Evolutionary conservation across 2,113 vertebrate genomes (phyloP).

Genomic region (Sylvilagus bachmani): DNA sequence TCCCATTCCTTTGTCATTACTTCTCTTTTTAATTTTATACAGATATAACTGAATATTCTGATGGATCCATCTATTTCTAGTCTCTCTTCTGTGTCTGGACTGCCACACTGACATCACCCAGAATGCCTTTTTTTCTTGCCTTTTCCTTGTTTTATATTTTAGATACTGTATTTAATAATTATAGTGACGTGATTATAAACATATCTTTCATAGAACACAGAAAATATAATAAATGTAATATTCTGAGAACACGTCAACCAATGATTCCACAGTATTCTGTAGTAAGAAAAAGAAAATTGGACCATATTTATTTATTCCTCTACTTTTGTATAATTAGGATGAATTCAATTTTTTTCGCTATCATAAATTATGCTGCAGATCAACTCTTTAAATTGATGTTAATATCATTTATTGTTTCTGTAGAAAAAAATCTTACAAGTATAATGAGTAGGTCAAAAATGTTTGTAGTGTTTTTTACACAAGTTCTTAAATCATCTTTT

Average conservation of each 20-base stretch:
- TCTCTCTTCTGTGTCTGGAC: neutral
- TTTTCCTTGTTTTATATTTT: neutral
- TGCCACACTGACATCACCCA: neutral
- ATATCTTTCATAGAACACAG: neutral
- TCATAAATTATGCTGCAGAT: neutral
- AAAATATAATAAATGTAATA: neutral
- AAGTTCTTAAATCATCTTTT: neutral
- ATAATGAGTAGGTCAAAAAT: neutral
- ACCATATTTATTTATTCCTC: neutral
- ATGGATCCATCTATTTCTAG: neutral
- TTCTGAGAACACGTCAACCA: neutral
- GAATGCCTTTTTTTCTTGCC: neutral
- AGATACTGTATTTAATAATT: neutral
- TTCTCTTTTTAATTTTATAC: neutral
- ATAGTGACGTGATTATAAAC: neutral
- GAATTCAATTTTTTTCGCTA: neutral
- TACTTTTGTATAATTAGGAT: neutral
- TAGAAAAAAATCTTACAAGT: neutral
- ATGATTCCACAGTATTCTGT: neutral
- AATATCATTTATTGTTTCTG: neutral
- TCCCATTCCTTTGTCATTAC: neutral
- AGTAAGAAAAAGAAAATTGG: neutral
- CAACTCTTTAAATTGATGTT: neutral
- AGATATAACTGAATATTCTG: neutral
- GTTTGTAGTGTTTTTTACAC: fast-evolving